A percentile compares a stretch with the other conserved stretches of the same genome.
Conservation (phyloP, 2,888 invertebrate genomes). For the Troides oblongomaculatus region DNA sequence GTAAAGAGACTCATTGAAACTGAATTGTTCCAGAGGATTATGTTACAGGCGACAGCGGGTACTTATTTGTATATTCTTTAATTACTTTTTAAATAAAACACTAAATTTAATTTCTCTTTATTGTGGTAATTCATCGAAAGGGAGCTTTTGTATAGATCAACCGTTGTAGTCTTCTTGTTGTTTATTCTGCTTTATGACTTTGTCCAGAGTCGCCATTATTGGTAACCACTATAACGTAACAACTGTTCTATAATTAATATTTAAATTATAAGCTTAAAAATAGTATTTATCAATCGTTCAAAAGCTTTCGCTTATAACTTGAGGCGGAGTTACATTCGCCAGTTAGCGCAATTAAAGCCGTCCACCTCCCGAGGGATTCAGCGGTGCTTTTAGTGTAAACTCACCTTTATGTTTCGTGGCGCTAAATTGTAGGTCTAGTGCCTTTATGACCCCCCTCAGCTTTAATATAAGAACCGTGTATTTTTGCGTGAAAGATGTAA, state of each 20-base stretch:
- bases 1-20: conserved; percentile 19
- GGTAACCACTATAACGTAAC: too few species aligned
- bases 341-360: conserved; percentile 50
- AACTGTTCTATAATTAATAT: too few species aligned
- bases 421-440: conserved; percentile 26
- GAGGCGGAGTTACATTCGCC: conserved; percentile 29
- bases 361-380: conserved; percentile 41
- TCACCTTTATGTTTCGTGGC: conserved; percentile 37
- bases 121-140: too few species aligned
- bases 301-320: conserved; percentile 9
- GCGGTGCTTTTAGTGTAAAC: conserved; percentile 62
- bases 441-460: conserved; percentile 18
- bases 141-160: too few species aligned
- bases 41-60: conserved; percentile 1
- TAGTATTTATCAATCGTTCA: too few species aligned
- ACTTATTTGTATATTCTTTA: neutral
- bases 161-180: too few species aligned
- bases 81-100: too few species aligned
- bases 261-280: too few species aligned
- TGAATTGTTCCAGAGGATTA: conserved; percentile 9
- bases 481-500: conserved; percentile 13
- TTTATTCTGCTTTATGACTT: too few species aligned
- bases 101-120: too few species aligned
- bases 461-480: conserved; percentile 18
- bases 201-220: too few species aligned